Conservation (phyloP, 2,888 invertebrate species). For the Parapristionchus giblindavisi region DNA sequence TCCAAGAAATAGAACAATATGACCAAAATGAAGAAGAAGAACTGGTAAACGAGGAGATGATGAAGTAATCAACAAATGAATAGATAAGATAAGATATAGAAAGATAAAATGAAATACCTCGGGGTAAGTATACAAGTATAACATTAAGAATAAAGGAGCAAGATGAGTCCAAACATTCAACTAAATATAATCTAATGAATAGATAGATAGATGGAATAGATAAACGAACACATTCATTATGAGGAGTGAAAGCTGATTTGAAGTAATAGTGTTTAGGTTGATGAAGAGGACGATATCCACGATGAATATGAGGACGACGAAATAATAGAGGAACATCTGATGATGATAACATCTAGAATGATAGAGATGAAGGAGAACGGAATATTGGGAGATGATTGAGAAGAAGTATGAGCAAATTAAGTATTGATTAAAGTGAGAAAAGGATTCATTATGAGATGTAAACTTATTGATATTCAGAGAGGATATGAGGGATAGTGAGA, state of each 20-base stretch:
- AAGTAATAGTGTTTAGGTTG: constrained; percentile 57
- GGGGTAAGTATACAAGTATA: constrained; percentile 55
- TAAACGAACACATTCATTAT: constrained; percentile 56
- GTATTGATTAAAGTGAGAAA: constrained; percentile 7
- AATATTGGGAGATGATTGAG: background rate
- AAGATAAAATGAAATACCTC: constrained; percentile 42
- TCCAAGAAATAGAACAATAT: constrained; percentile 54
- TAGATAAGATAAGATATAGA: constrained; percentile 1
- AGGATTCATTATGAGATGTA: background rate
- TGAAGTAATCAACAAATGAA: constrained; percentile 27
- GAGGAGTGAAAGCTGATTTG: constrained; percentile 58
- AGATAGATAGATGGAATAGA: background rate
- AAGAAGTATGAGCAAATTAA: background rate
- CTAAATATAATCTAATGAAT: too few relatives aligned
- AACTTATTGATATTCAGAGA: background rate
- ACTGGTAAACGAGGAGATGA: constrained; percentile 54
- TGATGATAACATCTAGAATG: constrained; percentile 7
- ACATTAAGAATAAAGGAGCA: constrained; percentile 56
- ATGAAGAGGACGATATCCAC: constrained; percentile 62
- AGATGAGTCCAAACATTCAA: constrained; percentile 67
- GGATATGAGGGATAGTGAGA: background rate
- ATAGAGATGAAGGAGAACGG: background rate
- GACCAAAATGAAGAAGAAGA: constrained; percentile 55
- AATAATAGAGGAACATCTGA: constrained; percentile 18
- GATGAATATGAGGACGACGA: constrained; percentile 31